Evolutionary conservation across 2,797 vertebrate species (phyloP), one percentile per base, ranked within the genome.

Genomic region (Sus cebifrons): DNA sequence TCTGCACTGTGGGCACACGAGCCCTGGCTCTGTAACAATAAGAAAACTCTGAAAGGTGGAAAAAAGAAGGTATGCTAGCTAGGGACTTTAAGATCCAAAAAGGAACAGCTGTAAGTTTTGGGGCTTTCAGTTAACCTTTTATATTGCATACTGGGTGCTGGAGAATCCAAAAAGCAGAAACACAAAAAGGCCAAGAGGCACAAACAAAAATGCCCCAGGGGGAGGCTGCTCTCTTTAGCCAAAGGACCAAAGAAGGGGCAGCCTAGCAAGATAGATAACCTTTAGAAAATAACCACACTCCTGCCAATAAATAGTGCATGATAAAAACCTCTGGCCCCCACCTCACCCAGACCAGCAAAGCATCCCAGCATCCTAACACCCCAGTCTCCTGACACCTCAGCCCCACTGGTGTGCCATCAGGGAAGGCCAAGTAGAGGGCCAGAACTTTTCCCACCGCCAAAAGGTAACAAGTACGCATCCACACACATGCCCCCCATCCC

Each of bases 71-170:
- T 64, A 44, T 65, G 32, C 25, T 5, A 75, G 21, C 56, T 75
- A 70, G 58, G 54, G n/a, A 83, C 70, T 49, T 75, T 64, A 73
- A n/a, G 56, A 67, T 21, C 49, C 36, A 23, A 60, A 20, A 14
- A 95, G 17, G 36, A 89, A 81, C 14, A 29, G 49, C 14, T 23
- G 20, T 40, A 65, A 73, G 49, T 70, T 67, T 49, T 25, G 49
- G 65, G 32, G 27, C 73, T 88, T 96, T 93, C 52, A 49, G 73
- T 54, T 67, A 70, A 27, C 58, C 56, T 89, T 78, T 84, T 89
- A 17, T 23, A 44, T 84, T 64, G 56, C 65, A 36, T 52, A 81
- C 12, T 70, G 17, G 27, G 32, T 88, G 14, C 32, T 83, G 23
- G 81, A 96, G 52, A 95, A 89, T 23, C 68, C 16, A 0, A 10